These are phyloP conservation scores for Popillia japonica DNA, from an alignment of 1,140 invertebrate genomes.

Conservation along the genomic window DNA sequence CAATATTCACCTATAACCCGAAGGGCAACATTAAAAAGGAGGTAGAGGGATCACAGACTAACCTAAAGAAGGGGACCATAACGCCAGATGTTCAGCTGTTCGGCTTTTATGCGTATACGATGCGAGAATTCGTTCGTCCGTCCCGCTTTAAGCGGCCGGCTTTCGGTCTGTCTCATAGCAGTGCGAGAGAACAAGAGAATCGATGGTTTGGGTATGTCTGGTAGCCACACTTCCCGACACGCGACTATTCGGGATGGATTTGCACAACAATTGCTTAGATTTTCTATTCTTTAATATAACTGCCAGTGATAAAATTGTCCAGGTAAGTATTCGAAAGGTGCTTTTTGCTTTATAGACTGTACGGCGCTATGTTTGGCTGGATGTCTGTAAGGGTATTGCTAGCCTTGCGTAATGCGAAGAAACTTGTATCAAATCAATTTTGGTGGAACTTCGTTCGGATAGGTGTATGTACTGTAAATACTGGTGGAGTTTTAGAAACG, in stretches of 20 bases:
- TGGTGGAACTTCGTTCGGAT: constrained; percentile 31
- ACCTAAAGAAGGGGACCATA: constrained; percentile 37
- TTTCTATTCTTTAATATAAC: constrained; percentile 44
- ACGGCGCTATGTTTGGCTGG: constrained; percentile 30
- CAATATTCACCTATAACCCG: constrained; percentile 41
- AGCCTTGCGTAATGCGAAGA: constrained; percentile 35
- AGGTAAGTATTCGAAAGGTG: not conserved
- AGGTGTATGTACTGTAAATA: not conserved
- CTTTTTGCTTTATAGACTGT: not conserved
- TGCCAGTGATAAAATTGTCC: constrained; percentile 39
- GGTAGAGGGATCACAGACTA: constrained; percentile 35
- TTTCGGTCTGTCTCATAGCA: not conserved
- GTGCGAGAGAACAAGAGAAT: constrained; percentile 36
- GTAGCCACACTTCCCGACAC: constrained; percentile 42
- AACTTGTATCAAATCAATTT: constrained; percentile 40
- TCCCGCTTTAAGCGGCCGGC: constrained; percentile 9
- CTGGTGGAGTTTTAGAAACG: not conserved
- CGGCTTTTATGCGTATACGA: constrained; percentile 28
- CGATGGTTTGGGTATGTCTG: constrained; percentile 34
- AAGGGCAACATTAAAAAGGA: constrained; percentile 40
- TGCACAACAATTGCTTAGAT: constrained; percentile 43
- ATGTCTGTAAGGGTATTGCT: constrained; percentile 11
- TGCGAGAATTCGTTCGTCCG: not conserved
- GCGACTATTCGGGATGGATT: constrained; percentile 41
- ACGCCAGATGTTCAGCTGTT: constrained; percentile 42